Percentiles rank a stretch among this genome's conserved stretches.
phyloP scores from a whole-genome alignment of 2,888 invertebrate genomes.

The Melikaiella ostensackeni region DNA sequence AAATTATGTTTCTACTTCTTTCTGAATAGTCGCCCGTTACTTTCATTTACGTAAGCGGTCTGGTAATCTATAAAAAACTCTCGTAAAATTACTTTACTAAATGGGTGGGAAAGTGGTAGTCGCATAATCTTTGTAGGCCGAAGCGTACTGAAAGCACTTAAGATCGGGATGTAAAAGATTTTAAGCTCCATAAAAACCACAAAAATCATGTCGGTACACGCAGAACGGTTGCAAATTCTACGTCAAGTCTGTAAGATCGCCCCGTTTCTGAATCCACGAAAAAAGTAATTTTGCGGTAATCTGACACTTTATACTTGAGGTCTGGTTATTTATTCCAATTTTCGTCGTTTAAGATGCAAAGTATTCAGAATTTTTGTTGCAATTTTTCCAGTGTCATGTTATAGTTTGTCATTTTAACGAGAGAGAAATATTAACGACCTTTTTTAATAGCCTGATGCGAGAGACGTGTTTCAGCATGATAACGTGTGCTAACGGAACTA shows the following conservation, averaged over 20 bases:
- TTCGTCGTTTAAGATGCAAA: slow-evolving; percentile 32
- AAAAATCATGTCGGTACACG: background rate
- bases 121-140: background rate
- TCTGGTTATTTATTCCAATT: slow-evolving; percentile 21
- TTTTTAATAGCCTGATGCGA: slow-evolving; percentile 36
- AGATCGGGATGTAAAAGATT: background rate
- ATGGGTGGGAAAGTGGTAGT: background rate
- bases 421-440: slow-evolving; percentile 31
- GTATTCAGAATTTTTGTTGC: slow-evolving; percentile 21
- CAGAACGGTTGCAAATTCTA: slow-evolving; percentile 1
- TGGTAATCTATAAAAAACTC: slow-evolving; percentile 11
- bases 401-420: slow-evolving; percentile 7
- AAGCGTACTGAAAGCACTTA: slow-evolving; percentile 1
- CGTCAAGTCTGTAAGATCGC: background rate
- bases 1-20: slow-evolving; percentile 26
- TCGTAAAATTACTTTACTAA: slow-evolving; percentile 11
- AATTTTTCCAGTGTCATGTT: slow-evolving; percentile 19
- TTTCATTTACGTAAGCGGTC: background rate
- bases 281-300: slow-evolving; percentile 23
- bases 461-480: slow-evolving; percentile 24
- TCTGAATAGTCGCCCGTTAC: background rate
- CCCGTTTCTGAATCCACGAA: background rate
- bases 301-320: slow-evolving; percentile 16
- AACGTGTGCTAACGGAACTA: slow-evolving; percentile 18
- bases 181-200: background rate